Conservation (phyloP, 2,888 invertebrate genomes). For the Yponomeuta cagnagella region DNA sequence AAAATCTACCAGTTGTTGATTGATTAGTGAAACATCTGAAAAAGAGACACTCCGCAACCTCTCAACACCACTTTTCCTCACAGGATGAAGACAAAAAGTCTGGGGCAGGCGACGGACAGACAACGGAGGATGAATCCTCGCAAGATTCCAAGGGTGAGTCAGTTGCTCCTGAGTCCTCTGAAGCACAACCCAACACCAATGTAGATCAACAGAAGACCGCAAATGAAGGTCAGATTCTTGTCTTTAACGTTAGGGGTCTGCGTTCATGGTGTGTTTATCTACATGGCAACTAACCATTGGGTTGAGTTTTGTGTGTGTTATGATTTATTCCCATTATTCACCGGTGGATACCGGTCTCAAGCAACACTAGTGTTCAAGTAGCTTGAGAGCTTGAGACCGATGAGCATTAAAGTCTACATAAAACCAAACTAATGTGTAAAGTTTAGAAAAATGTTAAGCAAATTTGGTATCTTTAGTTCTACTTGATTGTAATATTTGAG, state of each 20-base stretch:
- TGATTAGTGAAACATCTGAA: too few relatives aligned
- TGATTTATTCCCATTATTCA: conserved; percentile 19
- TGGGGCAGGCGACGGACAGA: conserved; percentile 60
- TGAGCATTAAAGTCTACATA: not conserved
- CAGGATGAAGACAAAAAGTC: conserved; percentile 74
- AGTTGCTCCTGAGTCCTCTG: conserved; percentile 24
- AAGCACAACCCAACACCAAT: conserved; percentile 38
- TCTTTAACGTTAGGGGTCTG: conserved; percentile 17
- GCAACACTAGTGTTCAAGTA: too few relatives aligned
- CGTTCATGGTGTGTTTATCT: conserved; percentile 48
- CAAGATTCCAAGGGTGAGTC: conserved; percentile 74
- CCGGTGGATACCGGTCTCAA: not conserved
- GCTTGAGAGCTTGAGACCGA: not conserved
- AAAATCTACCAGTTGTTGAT: too few relatives aligned
- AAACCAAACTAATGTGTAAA: not conserved
- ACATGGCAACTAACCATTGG: conserved; percentile 60
- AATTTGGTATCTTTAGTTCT: too few relatives aligned
- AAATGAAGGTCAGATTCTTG: conserved; percentile 18
- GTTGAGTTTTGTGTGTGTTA: conserved; percentile 27
- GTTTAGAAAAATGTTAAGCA: too few relatives aligned
- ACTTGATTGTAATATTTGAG: too few relatives aligned
- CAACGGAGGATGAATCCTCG: conserved; percentile 71
- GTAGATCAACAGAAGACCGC: conserved; percentile 49
- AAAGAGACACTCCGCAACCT: too few relatives aligned
- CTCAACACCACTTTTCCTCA: not conserved